Percentiles rank a stretch among this genome's conserved stretches.
These are phyloP conservation scores for Battus philenor DNA, from an alignment of 1,140 invertebrate genomes.

Conservation along the genomic window DNA sequence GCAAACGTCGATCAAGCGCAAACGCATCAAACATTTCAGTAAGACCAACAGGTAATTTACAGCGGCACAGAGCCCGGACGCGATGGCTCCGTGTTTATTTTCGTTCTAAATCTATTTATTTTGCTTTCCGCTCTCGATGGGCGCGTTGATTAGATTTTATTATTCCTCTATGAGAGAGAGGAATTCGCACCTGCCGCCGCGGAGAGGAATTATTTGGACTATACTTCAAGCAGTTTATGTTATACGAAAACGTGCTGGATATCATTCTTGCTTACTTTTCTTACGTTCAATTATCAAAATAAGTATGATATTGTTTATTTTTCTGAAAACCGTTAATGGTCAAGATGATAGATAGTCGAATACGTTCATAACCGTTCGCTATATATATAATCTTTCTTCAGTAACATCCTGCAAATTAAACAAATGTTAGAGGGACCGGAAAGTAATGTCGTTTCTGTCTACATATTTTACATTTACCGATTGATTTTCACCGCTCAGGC, in stretches of 20 bases:
- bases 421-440: no score
- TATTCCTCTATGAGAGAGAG: conserved; percentile 32
- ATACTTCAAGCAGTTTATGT: conserved; percentile 8
- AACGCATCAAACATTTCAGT: conserved; percentile 67
- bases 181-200: conserved; percentile 17
- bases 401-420: no score
- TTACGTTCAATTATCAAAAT: conserved; percentile 11
- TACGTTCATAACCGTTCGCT: no score
- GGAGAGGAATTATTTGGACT: conserved; percentile 12
- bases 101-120: conserved; percentile 62
- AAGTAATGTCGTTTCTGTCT: no score
- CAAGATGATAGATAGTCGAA: conserved; percentile 6
- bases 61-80: conserved; percentile 29
- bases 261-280: conserved; percentile 5
- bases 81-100: conserved; percentile 52
- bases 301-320: conserved; percentile 11
- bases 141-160: conserved; percentile 62
- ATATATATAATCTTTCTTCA: no score
- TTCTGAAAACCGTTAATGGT: conserved; percentile 10
- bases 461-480: no score
- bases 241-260: conserved; percentile 7
- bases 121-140: conserved; percentile 36
- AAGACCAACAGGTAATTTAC: conserved; percentile 69
- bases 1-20: conserved; percentile 53
- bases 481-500: no score